Evolutionary conservation across 2,888 invertebrate species (phyloP).

Genomic region (Synanthedon andrenaeformis): DNA sequence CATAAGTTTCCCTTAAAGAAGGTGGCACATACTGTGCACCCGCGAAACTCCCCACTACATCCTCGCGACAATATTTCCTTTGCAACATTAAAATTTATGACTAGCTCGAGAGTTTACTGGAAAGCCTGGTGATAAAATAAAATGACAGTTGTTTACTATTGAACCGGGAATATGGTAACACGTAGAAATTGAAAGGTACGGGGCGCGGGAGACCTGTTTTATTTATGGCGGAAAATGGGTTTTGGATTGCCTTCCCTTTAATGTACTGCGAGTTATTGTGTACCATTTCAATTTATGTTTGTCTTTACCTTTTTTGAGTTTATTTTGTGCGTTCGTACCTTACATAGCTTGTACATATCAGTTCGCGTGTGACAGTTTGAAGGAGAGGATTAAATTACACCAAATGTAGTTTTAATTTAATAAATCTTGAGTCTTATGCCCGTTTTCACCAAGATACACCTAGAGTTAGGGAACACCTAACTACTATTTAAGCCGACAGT

Average conservation of each 20-base stretch:
- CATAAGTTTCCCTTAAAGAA: too few species aligned
- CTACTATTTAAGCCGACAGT: too few species aligned
- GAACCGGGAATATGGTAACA: slow-evolving; percentile 11
- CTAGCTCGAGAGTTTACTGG: slow-evolving; percentile 56
- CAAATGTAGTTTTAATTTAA: too few species aligned
- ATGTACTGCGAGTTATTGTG: slow-evolving; percentile 16
- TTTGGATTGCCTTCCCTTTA: slow-evolving; percentile 53
- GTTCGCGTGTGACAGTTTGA: too few species aligned
- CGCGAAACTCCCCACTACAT: too few species aligned
- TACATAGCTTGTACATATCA: too few species aligned
- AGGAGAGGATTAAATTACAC: too few species aligned
- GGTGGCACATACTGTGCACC: too few species aligned
- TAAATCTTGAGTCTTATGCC: too few species aligned
- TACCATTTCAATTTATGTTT: not conserved
- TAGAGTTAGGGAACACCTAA: too few species aligned
- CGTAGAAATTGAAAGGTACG: slow-evolving; percentile 67
- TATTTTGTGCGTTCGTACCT: too few species aligned
- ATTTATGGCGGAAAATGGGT: slow-evolving; percentile 62
- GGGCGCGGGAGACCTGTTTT: slow-evolving; percentile 59
- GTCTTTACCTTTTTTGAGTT: not conserved
- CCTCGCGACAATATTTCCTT: slow-evolving; percentile 55
- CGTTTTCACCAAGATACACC: too few species aligned
- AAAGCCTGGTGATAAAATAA: slow-evolving; percentile 67
- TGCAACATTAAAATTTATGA: slow-evolving; percentile 66
- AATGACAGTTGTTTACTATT: slow-evolving; percentile 67